A percentile compares a stretch with the other conserved stretches of the same genome.
Conservation (phyloP, 2,113 vertebrate genomes). For the Psittacula cyanocephala region DNA sequence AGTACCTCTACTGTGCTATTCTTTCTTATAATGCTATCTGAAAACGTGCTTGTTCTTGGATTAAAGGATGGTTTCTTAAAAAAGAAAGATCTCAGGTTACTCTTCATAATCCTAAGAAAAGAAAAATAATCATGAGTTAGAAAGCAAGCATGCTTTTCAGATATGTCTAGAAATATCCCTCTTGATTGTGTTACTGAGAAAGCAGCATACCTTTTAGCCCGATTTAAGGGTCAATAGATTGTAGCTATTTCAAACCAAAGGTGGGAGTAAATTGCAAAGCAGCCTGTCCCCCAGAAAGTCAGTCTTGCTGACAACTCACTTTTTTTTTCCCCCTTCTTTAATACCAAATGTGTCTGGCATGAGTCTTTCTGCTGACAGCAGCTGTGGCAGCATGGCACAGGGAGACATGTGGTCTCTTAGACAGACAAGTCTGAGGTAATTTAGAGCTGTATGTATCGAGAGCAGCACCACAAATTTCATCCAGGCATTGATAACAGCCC, state of each 20-base stretch:
- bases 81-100: not conserved
- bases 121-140: not conserved
- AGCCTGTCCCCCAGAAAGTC: not conserved
- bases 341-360: not conserved
- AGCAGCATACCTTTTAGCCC: not conserved
- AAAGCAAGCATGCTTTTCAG: not conserved
- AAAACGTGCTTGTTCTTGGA: not conserved
- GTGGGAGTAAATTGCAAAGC: slow-evolving; percentile 10
- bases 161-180: not conserved
- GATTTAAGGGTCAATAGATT: not conserved
- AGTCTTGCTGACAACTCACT: not conserved
- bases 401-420: not conserved
- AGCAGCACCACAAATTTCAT: not conserved
- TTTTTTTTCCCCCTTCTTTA: not conserved
- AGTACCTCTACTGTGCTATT: not conserved
- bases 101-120: not conserved
- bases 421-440: not conserved
- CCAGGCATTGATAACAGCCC: not conserved
- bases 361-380: slow-evolving; percentile 15
- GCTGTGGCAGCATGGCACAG: not conserved
- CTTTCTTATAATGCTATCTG: not conserved
- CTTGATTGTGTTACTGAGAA: not conserved
- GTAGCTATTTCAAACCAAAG: slow-evolving; percentile 6
- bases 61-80: not conserved
- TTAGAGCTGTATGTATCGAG: not conserved